These are phyloP conservation scores for Drosophila tristis DNA, from an alignment of 1,140 invertebrate species.

Conservation along the genomic window DNA sequence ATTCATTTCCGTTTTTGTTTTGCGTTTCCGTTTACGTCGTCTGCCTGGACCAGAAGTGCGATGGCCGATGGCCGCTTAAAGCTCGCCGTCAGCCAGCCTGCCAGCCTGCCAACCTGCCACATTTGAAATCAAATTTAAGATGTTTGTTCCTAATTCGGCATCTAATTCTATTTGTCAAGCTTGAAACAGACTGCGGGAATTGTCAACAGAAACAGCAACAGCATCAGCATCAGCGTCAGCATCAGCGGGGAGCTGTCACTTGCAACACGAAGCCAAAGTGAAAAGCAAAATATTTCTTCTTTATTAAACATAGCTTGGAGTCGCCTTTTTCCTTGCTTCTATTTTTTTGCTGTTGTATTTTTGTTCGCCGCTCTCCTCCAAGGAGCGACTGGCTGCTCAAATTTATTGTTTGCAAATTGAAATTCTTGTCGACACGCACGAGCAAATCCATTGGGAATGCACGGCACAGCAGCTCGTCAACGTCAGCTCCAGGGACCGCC, in stretches of 20 bases:
- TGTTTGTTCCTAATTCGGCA: constrained; percentile 51
- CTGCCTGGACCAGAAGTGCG: background rate
- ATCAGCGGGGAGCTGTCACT: constrained; percentile 57
- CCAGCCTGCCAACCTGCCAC: constrained; percentile 1
- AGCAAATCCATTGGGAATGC: constrained; percentile 76
- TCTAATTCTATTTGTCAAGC: constrained; percentile 52
- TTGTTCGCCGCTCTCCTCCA: constrained; percentile 19
- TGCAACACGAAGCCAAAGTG: constrained; percentile 66
- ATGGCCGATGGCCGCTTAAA: constrained; percentile 27
- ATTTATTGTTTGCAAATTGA: constrained; percentile 82
- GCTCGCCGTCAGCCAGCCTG: constrained; percentile 6
- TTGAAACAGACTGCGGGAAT: constrained; percentile 49
- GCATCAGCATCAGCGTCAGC: constrained; percentile 2
- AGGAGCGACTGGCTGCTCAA: constrained; percentile 68
- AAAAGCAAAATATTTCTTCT: constrained; percentile 73
- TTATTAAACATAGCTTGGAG: constrained; percentile 72
- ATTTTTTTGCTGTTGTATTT: constrained; percentile 8
- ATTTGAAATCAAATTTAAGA: constrained; percentile 61
- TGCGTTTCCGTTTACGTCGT: constrained; percentile 55
- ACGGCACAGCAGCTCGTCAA: constrained; percentile 61
- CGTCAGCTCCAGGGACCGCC: constrained; percentile 18
- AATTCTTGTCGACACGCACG: constrained; percentile 81
- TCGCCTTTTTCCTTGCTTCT: constrained; percentile 32
- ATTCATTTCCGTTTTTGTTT: constrained; percentile 77
- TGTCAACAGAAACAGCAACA: constrained; percentile 38